Evolutionary conservation across 2,888 invertebrate genomes (phyloP).

Genomic region (Ernsta delagoae): DNA sequence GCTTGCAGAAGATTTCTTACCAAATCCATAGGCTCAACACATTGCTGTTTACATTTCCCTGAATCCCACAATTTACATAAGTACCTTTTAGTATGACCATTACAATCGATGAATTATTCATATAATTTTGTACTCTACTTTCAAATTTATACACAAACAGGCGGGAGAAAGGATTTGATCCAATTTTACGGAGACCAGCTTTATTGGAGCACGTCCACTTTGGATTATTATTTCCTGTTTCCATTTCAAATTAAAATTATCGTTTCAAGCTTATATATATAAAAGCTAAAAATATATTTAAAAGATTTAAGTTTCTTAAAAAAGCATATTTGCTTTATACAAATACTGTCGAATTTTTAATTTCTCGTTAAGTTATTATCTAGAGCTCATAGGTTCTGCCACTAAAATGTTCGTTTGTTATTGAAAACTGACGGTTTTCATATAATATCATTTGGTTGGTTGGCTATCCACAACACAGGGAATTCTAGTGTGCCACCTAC

Average conservation of each 20-base stretch:
- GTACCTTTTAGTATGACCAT: conserved; percentile 48
- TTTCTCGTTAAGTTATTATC: too few species aligned
- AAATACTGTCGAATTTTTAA: too few species aligned
- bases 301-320: too few species aligned
- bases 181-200: conserved; percentile 9
- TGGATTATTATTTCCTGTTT: not conserved
- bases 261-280: too few species aligned
- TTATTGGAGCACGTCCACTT: not conserved
- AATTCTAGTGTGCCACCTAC: too few species aligned
- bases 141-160: conserved; percentile 27
- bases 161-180: conserved; percentile 18
- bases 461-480: too few species aligned
- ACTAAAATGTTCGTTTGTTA: too few species aligned
- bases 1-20: conserved; percentile 51
- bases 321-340: too few species aligned
- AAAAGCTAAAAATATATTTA: too few species aligned
- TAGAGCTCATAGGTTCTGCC: too few species aligned
- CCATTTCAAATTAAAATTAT: not conserved
- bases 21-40: conserved; percentile 50
- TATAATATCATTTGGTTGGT: too few species aligned
- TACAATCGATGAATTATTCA: conserved; percentile 64
- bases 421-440: too few species aligned
- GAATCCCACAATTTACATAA: conserved; percentile 68
- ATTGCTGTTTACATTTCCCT: conserved; percentile 54
- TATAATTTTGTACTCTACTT: conserved; percentile 39